Evolutionary conservation across 30 jellyfish, hydroid and myxozoan genomes (phyloP).

Genomic region (Morbakka virulenta): DNA sequence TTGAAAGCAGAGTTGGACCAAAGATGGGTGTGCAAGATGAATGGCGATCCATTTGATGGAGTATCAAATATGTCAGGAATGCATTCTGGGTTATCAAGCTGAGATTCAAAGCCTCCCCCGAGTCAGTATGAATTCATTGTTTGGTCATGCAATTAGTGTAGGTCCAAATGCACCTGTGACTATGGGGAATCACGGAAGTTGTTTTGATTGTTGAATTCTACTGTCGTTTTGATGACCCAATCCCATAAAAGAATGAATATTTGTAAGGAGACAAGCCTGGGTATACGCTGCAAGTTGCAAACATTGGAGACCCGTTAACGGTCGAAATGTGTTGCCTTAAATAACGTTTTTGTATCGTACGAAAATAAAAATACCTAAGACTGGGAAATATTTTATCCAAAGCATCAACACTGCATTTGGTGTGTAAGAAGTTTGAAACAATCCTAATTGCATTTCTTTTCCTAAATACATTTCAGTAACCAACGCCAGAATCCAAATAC

Average conservation of each 20-base stretch:
- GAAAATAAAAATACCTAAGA: background rate
- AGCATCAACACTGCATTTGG: constrained; percentile 5
- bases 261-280: constrained; percentile 8
- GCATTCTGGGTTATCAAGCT: constrained; percentile 1
- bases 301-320: constrained; percentile 17
- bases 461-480: constrained; percentile 1
- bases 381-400: background rate
- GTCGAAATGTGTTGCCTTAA: constrained; percentile 22
- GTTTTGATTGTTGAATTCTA: background rate
- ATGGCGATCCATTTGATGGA: constrained; percentile 29
- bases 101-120: background rate
- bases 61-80: constrained; percentile 12
- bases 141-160: too few species aligned
- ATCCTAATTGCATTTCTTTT: constrained; percentile 14
- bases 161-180: background rate
- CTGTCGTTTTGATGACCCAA: background rate
- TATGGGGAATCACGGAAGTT: background rate
- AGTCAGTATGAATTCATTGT: constrained; percentile 16
- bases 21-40: constrained; percentile 6
- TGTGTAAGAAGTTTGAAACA: constrained; percentile 8
- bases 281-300: background rate
- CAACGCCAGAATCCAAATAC: constrained; percentile 23
- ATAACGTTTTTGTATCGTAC: background rate
- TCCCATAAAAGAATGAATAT: constrained; percentile 25
- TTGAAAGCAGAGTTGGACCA: constrained; percentile 1